phyloP scores from a whole-genome alignment of 64 coral and sea anemone genomes.

The Astreopora myriophthalma region DNA sequence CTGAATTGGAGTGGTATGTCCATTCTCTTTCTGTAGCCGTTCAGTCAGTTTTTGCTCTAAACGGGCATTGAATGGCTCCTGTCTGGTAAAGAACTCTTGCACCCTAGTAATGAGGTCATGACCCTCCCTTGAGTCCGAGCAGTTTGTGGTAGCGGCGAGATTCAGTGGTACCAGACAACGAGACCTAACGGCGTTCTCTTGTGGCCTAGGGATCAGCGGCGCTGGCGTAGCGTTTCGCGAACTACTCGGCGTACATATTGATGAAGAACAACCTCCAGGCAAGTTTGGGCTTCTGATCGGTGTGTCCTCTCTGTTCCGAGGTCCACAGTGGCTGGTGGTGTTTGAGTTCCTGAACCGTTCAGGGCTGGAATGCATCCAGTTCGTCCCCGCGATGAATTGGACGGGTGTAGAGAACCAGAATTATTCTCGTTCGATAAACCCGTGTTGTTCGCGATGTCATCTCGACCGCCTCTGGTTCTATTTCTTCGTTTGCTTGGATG shows the following conservation, averaged over 20 bases:
- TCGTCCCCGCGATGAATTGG: not conserved
- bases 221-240: not conserved
- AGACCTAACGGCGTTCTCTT: not conserved
- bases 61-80: not conserved
- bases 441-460: not conserved
- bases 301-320: not conserved
- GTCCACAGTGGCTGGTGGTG: not conserved
- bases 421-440: not conserved
- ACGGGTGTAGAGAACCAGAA: not conserved
- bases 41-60: not conserved
- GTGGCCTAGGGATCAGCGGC: not conserved
- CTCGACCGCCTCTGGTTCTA: not conserved
- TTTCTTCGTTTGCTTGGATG: not conserved
- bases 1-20: not conserved
- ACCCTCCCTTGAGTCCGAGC: not conserved
- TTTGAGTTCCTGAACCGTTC: not conserved
- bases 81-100: not conserved
- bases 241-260: not conserved
- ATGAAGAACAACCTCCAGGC: not conserved
- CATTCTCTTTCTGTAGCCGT: not conserved
- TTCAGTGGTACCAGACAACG: not conserved
- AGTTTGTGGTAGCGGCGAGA: not conserved
- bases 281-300: not conserved
- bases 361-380: not conserved
- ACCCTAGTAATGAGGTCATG: not conserved